Evolutionary conservation across 1,140 invertebrate species (phyloP), one percentile per base, ranked within the genome.

Genomic region (Drosophila pandora): DNA sequence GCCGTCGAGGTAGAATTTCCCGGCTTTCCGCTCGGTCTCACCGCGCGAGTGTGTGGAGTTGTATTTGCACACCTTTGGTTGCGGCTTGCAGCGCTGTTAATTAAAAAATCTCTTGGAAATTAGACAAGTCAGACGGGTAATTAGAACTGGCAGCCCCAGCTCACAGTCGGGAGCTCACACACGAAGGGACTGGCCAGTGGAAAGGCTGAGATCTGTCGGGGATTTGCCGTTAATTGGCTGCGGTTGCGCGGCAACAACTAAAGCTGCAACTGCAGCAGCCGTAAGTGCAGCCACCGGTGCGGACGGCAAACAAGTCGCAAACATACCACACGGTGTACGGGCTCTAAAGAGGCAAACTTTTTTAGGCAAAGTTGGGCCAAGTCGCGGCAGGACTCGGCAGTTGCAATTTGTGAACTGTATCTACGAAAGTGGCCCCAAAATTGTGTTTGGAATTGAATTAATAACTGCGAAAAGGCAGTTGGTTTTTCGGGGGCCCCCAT

Each of bases 191-290:
- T 9, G 17, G 43, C 13, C 47, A 37, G 43, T 41, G 41, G 9
- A 22, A 21, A 23, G 43, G 43, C 22, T 58, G 30, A 43, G 60
- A 65, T 55, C 50, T 49, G 59, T 60, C 60, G 48, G 58, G 71
- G 64, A 76, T 75, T 69, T 72, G 45, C 47, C 63, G 76, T 82
- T 87, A 88, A 87, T 87, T 82, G 67, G 70, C 22, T 82, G 56
- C 55, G 41, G 67, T 74, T 64, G 75, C 56, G 39, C 59, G 58
- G 73, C 72, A 76, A 76, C 53, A 32, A 25, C 55, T 43, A 30
- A 39, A 69, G 50, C 45, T 68, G 41, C 28, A 58, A 37, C 37
- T 60, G 43, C 43, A 22, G 21, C 43, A 10, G 21, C 21, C 0
- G 21, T 63, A 75, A 79, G 58, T 64, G 68, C 57, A 52, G 23